A percentile compares a stretch with the other conserved stretches of the same genome.
phyloP scores from a whole-genome alignment of 1,140 invertebrate species.

The Euborellia annulipes region DNA sequence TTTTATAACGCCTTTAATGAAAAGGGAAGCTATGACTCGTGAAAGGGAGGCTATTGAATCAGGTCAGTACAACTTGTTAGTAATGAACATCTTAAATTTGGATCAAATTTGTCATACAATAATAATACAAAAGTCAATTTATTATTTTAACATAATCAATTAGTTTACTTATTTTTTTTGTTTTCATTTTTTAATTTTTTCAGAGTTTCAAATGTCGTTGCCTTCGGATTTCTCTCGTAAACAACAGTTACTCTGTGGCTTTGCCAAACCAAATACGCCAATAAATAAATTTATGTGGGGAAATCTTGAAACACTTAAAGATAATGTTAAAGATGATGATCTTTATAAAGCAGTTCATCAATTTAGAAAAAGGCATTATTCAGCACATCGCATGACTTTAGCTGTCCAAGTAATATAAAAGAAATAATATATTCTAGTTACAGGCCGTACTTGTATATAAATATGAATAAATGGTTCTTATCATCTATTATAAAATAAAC shows the following conservation, averaged over 20 bases:
- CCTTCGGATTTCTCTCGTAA: conserved; percentile 48
- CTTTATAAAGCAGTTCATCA: conserved; percentile 51
- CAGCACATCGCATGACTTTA: conserved; percentile 75
- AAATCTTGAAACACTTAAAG: conserved; percentile 57
- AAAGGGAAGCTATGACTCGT: conserved; percentile 65
- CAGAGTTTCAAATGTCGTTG: conserved; percentile 60
- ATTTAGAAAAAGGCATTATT: conserved; percentile 69
- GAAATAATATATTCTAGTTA: too few species aligned
- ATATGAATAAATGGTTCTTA: too few species aligned
- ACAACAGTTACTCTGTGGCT: conserved; percentile 52
- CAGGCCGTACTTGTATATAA: too few species aligned
- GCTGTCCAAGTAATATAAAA: conserved; percentile 47
- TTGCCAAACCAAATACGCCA: conserved; percentile 52
- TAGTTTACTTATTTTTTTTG: neutral
- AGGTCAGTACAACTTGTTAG: conserved; percentile 43
- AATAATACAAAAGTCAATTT: too few species aligned
- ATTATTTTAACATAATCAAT: neutral
- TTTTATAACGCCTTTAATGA: conserved; percentile 77
- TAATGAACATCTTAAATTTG: too few species aligned
- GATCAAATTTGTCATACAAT: too few species aligned
- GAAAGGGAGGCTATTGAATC: conserved; percentile 88
- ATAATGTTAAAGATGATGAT: conserved; percentile 44
- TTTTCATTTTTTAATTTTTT: conserved; percentile 1
- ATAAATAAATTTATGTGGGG: conserved; percentile 74
- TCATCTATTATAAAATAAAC: too few species aligned